Evolutionary conservation across 2,888 invertebrate genomes (phyloP).

Genomic region (Agapetus fuscipes): DNA sequence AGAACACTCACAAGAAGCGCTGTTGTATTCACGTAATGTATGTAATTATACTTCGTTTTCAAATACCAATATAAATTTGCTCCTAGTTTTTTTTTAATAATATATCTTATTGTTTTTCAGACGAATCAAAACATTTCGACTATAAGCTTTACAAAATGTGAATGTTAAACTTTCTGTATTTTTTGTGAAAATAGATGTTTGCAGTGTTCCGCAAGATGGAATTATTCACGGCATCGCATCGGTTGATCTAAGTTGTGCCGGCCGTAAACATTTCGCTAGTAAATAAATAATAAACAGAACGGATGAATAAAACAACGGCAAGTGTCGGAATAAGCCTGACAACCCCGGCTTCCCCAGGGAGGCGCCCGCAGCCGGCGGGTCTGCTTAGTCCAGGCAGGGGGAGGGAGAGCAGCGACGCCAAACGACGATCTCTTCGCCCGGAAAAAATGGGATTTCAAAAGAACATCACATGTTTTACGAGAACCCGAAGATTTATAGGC

Average conservation of each 20-base stretch:
- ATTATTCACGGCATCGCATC: neutral
- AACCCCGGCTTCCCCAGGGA: neutral
- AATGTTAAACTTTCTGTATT: no score
- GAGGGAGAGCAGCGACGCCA: conserved; percentile 3
- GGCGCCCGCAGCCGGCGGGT: no score
- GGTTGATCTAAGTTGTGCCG: conserved; percentile 1
- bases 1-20: no score
- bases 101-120: no score
- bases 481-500: conserved; percentile 14
- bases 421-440: conserved; percentile 5
- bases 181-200: no score
- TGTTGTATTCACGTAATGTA: no score
- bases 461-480: conserved; percentile 18
- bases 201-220: no score
- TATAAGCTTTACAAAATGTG: no score
- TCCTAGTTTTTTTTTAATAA: no score
- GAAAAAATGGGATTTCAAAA: conserved; percentile 17
- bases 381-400: conserved; percentile 3
- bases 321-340: neutral
- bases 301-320: conserved; percentile 7
- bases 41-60: no score
- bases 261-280: conserved; percentile 3
- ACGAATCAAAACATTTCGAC: no score
- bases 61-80: no score
- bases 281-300: conserved; percentile 9